A percentile compares a stretch with the other conserved stretches of the same genome.
Evolutionary conservation across 2,797 vertebrate genomes (phyloP).

Genomic region (Alauda arvensis): DNA sequence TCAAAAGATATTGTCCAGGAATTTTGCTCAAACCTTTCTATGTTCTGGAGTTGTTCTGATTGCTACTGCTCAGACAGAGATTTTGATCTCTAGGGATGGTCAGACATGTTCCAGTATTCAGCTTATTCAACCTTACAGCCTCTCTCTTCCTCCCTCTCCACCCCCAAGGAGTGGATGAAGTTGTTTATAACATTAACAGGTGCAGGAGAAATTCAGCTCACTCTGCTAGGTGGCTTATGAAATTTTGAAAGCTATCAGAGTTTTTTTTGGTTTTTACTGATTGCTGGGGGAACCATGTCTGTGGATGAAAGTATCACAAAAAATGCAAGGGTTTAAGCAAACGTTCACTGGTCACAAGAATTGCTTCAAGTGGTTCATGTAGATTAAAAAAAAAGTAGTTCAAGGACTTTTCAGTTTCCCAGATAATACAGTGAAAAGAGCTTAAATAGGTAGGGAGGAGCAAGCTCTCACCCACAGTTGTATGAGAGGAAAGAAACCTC

Average conservation of each 20-base stretch:
- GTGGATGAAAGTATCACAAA: neutral
- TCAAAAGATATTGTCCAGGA: neutral
- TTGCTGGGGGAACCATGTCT: neutral
- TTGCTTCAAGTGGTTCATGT: neutral
- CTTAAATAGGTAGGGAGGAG: neutral
- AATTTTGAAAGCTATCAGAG: neutral
- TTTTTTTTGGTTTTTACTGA: neutral
- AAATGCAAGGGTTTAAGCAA: neutral
- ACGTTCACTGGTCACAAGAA: neutral
- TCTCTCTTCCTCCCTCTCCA: neutral
- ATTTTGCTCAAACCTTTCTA: neutral
- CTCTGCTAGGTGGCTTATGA: neutral
- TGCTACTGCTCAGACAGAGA: neutral
- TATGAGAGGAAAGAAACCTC: neutral
- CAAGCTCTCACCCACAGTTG: neutral
- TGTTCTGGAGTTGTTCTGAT: neutral
- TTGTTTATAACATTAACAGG: neutral
- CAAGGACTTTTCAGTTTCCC: neutral
- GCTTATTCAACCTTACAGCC: neutral
- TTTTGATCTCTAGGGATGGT: neutral
- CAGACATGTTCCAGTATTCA: neutral
- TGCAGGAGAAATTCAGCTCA: neutral
- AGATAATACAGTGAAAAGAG: neutral
- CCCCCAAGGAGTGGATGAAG: neutral
- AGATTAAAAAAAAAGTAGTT: neutral